Conservation (phyloP, 1,140 invertebrate genomes). For the Ephestia elutella region DNA sequence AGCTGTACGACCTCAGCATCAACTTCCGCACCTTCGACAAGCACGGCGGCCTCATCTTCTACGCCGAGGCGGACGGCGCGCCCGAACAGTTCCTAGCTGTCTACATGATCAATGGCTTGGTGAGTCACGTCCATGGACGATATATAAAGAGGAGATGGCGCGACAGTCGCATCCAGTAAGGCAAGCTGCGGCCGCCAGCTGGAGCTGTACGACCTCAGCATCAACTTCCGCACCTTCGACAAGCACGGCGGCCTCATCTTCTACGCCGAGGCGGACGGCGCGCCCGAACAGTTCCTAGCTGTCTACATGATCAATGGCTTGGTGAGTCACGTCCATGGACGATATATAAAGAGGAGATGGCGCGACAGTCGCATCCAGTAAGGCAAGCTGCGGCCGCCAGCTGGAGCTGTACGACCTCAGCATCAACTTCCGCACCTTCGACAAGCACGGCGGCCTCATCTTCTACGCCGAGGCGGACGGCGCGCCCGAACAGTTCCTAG, state of each 20-base stretch:
- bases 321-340: neutral
- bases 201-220: slow-evolving; percentile 82
- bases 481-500: no score
- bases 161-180: no score
- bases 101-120: slow-evolving; percentile 83
- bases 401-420: no score
- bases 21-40: slow-evolving; percentile 85
- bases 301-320: slow-evolving; percentile 85
- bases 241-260: slow-evolving; percentile 88
- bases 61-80: slow-evolving; percentile 78
- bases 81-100: slow-evolving; percentile 87
- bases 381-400: no score
- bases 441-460: no score
- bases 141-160: no score
- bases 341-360: no score
- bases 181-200: slow-evolving; percentile 76
- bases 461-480: no score
- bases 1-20: slow-evolving; percentile 84
- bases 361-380: no score
- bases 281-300: slow-evolving; percentile 85
- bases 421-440: no score
- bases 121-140: no score
- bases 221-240: slow-evolving; percentile 87
- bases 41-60: slow-evolving; percentile 90
- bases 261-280: slow-evolving; percentile 80